phyloP scores from a whole-genome alignment of 2,797 vertebrate genomes.

The Luscinia luscinia region DNA sequence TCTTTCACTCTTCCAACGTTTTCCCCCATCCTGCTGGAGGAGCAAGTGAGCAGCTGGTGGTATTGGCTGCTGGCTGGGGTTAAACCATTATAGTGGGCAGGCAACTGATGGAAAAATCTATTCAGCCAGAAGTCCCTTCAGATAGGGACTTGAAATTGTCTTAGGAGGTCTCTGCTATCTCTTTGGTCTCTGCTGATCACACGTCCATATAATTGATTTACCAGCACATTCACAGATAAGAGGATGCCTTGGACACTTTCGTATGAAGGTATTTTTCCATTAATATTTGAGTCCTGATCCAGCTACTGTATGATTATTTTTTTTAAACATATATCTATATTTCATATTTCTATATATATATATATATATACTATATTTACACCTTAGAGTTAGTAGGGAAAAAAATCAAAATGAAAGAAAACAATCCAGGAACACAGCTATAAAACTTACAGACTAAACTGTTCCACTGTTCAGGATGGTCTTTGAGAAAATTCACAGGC shows the following conservation, averaged over 20 bases:
- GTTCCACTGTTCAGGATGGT: background rate
- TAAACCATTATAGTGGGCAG: background rate
- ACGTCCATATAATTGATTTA: background rate
- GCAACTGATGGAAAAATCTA: background rate
- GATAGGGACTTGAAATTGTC: background rate
- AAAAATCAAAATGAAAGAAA: background rate
- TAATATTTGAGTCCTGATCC: background rate
- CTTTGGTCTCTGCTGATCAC: background rate
- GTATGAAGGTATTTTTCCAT: background rate
- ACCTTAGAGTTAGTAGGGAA: background rate
- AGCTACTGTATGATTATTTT: accelerated
- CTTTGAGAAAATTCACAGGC: background rate
- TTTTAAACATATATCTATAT: too few species aligned
- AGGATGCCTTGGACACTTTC: background rate
- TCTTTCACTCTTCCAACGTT: background rate
- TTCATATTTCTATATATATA: too few species aligned
- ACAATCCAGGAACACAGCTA: background rate
- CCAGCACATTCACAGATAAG: background rate
- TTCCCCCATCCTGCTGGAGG: background rate
- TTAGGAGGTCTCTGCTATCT: background rate
- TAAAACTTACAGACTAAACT: background rate
- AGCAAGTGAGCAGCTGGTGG: background rate
- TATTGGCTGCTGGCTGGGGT: background rate
- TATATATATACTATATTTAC: too few species aligned
- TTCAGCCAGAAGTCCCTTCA: background rate